These are phyloP conservation scores for Maniola jurtina DNA, from an alignment of 1,140 invertebrate species.

Conservation along the genomic window DNA sequence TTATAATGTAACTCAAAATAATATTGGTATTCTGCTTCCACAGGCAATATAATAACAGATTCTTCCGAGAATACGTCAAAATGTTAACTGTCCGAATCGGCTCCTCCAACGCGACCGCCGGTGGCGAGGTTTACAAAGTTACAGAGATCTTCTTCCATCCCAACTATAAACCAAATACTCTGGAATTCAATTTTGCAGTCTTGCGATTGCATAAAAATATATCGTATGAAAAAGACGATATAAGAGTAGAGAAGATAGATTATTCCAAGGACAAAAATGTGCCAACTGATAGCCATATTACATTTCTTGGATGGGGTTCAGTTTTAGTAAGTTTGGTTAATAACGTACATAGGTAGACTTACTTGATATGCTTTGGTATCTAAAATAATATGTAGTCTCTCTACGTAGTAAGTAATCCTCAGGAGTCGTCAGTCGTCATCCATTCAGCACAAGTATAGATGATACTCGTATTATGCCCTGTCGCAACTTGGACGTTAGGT, in stretches of 20 bases:
- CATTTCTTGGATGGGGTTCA: conserved; percentile 68
- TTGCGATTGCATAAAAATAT: conserved; percentile 59
- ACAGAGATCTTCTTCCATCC: conserved; percentile 67
- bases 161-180: conserved; percentile 61
- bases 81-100: conserved; percentile 61
- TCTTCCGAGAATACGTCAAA: conserved; percentile 66
- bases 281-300: conserved; percentile 48
- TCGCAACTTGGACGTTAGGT: too few relatives aligned
- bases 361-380: neutral
- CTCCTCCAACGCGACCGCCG: conserved; percentile 57
- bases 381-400: neutral
- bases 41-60: conserved; percentile 69
- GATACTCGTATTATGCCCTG: too few relatives aligned
- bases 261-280: conserved; percentile 43
- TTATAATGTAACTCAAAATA: too few relatives aligned
- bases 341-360: neutral
- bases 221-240: conserved; percentile 34
- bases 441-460: too few relatives aligned
- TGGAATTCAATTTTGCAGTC: conserved; percentile 65
- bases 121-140: conserved; percentile 55
- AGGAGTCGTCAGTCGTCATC: too few relatives aligned
- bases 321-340: conserved; percentile 50
- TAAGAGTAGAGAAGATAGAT: conserved; percentile 35
- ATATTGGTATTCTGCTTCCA: conserved; percentile 10
- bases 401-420: neutral